Evolutionary conservation across 2,797 vertebrate species (phyloP), one percentile per base, ranked within the genome.

Genomic region (Danio aesculapii): DNA sequence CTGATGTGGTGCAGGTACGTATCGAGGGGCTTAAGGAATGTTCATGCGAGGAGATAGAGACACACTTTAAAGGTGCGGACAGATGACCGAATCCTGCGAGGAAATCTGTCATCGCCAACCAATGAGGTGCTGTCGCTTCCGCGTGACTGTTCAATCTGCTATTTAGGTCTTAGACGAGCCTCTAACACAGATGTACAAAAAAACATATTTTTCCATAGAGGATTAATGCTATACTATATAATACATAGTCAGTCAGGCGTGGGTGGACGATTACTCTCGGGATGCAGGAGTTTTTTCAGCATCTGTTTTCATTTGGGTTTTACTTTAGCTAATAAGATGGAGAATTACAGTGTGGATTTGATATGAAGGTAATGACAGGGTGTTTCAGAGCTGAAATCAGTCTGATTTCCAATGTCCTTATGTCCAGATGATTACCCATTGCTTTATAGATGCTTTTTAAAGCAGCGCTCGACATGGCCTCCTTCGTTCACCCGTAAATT

Each of bases 41-140:
- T 81, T 53, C 4, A 10, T 83, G 81, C 67, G 81, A 80, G 75
- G 77, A 88, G 80, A 89, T 76, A 73, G 81, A 66, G 55, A 13
- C 50, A 49, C 19, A 61, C 68, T 86, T 19, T 55, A 57, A 58
- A 81, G 84, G 83, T 88, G 86, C 83, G 80, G 88, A 88, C 87
- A 89, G 86, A 84, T 63, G 21, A 81, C 83, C 39, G 11, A 74
- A 85, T 62, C 72, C 66, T 41, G 77, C 71, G 77, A 78, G 49
- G 53, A 84, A 84, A 86, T 90, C 90, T 88, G 87, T 90, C 88
- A 87, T 88, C 89, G 43, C 84, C 77, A 47, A 73, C 83, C 88
- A 90, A 88, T 88, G 78, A 88, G 81, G 70, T 84, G 69, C 64
- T 81, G 52, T 74, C 53, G 39, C 57, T 53, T 79, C 82, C 75